A percentile compares a stretch with the other conserved stretches of the same genome.
Evolutionary conservation across 2,113 vertebrate genomes (phyloP).

Genomic region (Lanius collurio): DNA sequence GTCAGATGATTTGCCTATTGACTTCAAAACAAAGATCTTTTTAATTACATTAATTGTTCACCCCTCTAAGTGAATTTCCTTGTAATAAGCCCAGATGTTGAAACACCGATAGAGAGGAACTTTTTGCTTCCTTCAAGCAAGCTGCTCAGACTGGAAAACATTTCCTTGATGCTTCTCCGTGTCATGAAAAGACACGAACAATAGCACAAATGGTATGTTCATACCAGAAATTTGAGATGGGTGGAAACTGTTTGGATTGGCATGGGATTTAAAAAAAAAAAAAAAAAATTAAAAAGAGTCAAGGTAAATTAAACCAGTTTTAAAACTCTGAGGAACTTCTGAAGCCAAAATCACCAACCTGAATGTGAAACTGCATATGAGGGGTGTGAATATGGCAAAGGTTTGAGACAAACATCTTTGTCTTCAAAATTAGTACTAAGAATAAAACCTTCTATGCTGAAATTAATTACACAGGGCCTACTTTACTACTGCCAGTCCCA

Average conservation of each 20-base stretch:
- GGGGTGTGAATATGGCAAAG: not conserved
- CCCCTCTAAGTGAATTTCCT: not conserved
- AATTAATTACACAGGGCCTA: not conserved
- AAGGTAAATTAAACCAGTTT: not conserved
- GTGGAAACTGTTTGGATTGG: not conserved
- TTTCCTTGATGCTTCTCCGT: not conserved
- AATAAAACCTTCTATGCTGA: not conserved
- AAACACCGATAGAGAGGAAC: not conserved
- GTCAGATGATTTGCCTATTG: conserved; percentile 19
- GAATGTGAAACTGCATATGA: not conserved
- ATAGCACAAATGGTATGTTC: not conserved
- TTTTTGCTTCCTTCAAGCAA: conserved; percentile 8
- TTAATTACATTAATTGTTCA: not conserved
- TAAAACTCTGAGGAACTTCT: not conserved
- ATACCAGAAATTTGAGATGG: not conserved
- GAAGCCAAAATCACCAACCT: not conserved
- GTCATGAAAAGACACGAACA: not conserved
- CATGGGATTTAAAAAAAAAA: not conserved
- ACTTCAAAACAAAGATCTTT: conserved; percentile 27
- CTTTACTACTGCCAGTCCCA: not conserved
- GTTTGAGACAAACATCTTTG: not conserved
- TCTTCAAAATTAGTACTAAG: not conserved
- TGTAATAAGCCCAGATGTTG: not conserved
- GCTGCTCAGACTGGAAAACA: not conserved
- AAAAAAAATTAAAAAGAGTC: not conserved